phyloP scores from a whole-genome alignment of 2,888 invertebrate species.

The Colletes collaris region DNA sequence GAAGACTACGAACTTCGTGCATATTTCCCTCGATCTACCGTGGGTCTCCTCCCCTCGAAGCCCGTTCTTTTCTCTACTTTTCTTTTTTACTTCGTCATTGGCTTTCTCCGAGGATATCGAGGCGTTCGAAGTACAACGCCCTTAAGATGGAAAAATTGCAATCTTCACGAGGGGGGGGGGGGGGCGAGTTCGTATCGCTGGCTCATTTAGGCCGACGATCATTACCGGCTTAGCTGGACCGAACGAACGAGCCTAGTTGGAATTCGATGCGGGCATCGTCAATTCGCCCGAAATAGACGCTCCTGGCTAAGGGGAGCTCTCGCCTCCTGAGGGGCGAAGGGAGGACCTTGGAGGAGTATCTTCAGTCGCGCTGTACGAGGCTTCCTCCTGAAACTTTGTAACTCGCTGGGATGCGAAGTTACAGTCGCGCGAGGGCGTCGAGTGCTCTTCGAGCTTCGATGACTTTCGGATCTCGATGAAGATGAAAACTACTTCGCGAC shows the following conservation, averaged over 20 bases:
- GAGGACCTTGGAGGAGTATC: background rate
- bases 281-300: conserved; percentile 5
- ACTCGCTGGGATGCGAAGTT: conserved; percentile 27
- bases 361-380: conserved; percentile 5
- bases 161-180: too few relatives aligned
- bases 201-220: too few relatives aligned
- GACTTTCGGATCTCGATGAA: conserved; percentile 15
- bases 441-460: conserved; percentile 15
- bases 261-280: conserved; percentile 10
- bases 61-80: conserved; percentile 2
- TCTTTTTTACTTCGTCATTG: conserved; percentile 29
- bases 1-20: conserved; percentile 54
- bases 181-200: too few relatives aligned
- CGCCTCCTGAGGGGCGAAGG: background rate
- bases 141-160: background rate
- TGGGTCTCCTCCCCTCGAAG: background rate
- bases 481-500: conserved; percentile 8
- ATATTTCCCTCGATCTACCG: conserved; percentile 25
- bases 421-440: conserved; percentile 14
- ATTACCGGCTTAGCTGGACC: too few relatives aligned
- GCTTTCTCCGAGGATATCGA: conserved; percentile 19
- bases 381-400: conserved; percentile 21
- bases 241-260: background rate
- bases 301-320: background rate
- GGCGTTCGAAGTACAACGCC: conserved; percentile 21